A percentile compares a stretch with the other conserved stretches of the same genome.
phyloP scores from a whole-genome alignment of 2,888 invertebrate species.

The Rhagophthalmus giganteus region DNA sequence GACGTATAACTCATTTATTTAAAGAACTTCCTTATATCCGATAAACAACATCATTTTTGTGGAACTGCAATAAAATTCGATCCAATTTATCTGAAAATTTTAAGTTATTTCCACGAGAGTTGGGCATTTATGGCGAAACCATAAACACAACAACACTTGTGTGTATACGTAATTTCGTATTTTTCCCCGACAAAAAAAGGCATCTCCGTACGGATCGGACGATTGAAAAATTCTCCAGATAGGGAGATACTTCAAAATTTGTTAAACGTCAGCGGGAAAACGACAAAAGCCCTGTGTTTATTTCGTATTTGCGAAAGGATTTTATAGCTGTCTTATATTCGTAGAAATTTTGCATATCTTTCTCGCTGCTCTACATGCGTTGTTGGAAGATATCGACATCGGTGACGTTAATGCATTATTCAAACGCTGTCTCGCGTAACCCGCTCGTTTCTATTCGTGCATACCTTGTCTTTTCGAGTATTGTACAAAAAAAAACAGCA shows the following conservation, averaged over 20 bases:
- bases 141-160: too few relatives aligned
- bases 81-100: background rate
- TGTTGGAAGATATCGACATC: conserved; percentile 9
- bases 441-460: conserved; percentile 9
- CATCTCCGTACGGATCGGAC: too few relatives aligned
- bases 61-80: background rate
- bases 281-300: background rate
- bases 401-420: conserved; percentile 16
- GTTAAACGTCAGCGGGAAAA: too few relatives aligned
- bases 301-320: background rate
- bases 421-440: conserved; percentile 12
- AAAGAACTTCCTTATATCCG: background rate
- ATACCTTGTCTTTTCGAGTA: conserved; percentile 8
- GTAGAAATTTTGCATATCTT: background rate
- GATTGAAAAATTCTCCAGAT: too few relatives aligned
- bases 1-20: background rate
- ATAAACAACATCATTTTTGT: background rate
- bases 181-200: too few relatives aligned
- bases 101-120: too few relatives aligned
- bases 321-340: background rate
- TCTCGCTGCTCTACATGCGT: background rate
- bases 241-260: too few relatives aligned
- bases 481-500: conserved; percentile 10
- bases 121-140: too few relatives aligned
- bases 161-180: too few relatives aligned